Conservation (phyloP, 2,888 invertebrate species). For the Busseola fusca region DNA sequence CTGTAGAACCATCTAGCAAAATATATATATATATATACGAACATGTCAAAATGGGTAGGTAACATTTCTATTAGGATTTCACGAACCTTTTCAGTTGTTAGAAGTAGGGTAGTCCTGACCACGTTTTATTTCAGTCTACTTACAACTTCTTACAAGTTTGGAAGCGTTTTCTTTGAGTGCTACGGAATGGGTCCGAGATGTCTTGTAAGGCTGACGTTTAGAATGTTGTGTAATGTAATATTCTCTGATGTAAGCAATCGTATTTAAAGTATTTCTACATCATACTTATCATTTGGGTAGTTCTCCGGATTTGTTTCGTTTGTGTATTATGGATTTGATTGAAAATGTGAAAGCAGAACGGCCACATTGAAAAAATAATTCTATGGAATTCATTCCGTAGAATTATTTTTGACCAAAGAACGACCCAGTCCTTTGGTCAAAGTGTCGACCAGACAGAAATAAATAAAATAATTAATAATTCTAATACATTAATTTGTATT, state of each 20-base stretch:
- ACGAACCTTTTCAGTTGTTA: constrained; percentile 38
- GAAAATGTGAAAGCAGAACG: too few relatives aligned
- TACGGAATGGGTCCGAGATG: constrained; percentile 43
- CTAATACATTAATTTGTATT: too few relatives aligned
- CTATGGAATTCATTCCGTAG: too few relatives aligned
- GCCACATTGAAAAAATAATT: too few relatives aligned
- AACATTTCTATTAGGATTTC: constrained; percentile 46
- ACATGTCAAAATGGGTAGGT: constrained; percentile 31
- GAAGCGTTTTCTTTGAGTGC: constrained; percentile 66
- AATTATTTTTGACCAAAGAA: too few relatives aligned
- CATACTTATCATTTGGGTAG: not conserved
- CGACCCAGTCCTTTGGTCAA: too few relatives aligned
- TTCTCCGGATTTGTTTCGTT: not conserved
- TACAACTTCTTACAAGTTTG: constrained; percentile 72
- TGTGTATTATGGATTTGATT: not conserved
- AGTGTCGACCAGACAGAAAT: too few relatives aligned
- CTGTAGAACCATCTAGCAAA: not conserved
- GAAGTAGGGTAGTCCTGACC: constrained; percentile 41
- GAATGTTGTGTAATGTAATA: constrained; percentile 43
- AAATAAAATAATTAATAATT: too few relatives aligned
- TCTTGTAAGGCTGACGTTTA: constrained; percentile 42
- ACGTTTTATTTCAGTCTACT: constrained; percentile 73
- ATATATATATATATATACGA: too few relatives aligned
- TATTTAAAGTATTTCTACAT: not conserved
- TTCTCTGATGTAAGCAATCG: not conserved